Base-by-base conservation (phyloP, 2,113 vertebrate genomes). In the Neofelis nebulosa region DNA sequence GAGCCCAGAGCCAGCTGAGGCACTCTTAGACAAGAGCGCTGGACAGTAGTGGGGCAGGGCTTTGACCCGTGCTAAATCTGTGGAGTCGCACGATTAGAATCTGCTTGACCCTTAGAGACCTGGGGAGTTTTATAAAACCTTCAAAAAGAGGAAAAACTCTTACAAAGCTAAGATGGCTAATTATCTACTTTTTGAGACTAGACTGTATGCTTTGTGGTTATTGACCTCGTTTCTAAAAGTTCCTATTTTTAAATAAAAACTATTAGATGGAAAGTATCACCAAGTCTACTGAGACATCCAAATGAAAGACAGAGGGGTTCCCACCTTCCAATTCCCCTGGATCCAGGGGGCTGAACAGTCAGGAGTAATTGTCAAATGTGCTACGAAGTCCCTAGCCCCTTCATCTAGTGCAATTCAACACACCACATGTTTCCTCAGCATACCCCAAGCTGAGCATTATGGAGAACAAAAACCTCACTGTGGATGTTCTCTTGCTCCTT, bases 131-230 rank as follows among this genome's bases (percentile, higher is more conserved):
- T 45, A 66, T 25, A 68, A 90, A 97, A 71, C 21, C 50, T 65
- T 78, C 80, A 18, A 21, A 52, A 63, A 57, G 69, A 61, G 66
- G 73, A 16, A 81, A 50, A 79, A 91, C 55, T 78, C 33, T 82
- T 63, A 94, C 29, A 63, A 50, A 65, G 85, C 91, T 97, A 97
- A 98, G 98, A 98, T 98, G 97, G 98, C 97, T 97, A 98, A 98
- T 98, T 97, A 93, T 91, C 89, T 85, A 48, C 55, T 41, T 94
- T 95, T 50, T 23, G 63, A 80, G 55, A 89, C 31, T 33, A 81
- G 63, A 84, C 80, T 71, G 38, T 81, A 92, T 84, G 27, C 71
- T 66, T 29, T 81, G 14, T 86, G 50, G 73, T 92, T 93, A 94
- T 74, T 89, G 63, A 93, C 45, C 9, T 86, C 87, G 82, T 95